Evolutionary conservation across 1,140 invertebrate genomes (phyloP), one percentile per base, ranked within the genome.

Genomic region (Trachelipus rathkii): DNA sequence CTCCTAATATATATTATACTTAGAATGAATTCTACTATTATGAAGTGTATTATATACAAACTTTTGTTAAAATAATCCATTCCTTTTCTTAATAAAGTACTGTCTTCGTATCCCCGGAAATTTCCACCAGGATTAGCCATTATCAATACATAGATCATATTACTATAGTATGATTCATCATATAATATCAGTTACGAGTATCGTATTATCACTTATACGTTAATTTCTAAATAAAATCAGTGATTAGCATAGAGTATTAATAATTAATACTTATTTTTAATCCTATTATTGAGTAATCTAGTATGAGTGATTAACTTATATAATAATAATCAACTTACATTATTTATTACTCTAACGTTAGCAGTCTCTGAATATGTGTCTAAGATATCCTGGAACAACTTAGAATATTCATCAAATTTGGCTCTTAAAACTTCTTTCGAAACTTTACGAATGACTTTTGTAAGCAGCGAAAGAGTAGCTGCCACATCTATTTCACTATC

Each of bases 41-140:
- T n/a, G n/a, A n/a, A n/a, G 83, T 96, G 95, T 82, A 96, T 89
- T 3, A 97, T 83, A 81, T 96, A 90, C 82, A 95, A 92, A 88
- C 92, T 91, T 84, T 94, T 93, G 81, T 93, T 91, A 84, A 76
- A 84, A 70, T 96, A 86, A 69, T 91, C 87, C 44, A 91, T 89
- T 0, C 93, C 93, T 83, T 92, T 90, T 81, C 90, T 89, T 24
- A 90, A 92, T 0, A 96, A 90, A 84, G 96, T 94, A 15, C 92
- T 91, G 81, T 94, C 92, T 44, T 93, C 92, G 83, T 97, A 97
- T 6, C 93, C 94, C 81, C n/a, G n/a, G n/a, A n/a, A n/a, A n/a
- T n/a, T n/a, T n/a, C n/a, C n/a, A n/a, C n/a, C n/a, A n/a, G n/a
- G n/a, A n/a, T n/a, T n/a, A n/a, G n/a, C n/a, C n/a, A n/a, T n/a